Evolutionary conservation across 2,888 invertebrate genomes (phyloP).

Genomic region (Acrocera orbiculus): DNA sequence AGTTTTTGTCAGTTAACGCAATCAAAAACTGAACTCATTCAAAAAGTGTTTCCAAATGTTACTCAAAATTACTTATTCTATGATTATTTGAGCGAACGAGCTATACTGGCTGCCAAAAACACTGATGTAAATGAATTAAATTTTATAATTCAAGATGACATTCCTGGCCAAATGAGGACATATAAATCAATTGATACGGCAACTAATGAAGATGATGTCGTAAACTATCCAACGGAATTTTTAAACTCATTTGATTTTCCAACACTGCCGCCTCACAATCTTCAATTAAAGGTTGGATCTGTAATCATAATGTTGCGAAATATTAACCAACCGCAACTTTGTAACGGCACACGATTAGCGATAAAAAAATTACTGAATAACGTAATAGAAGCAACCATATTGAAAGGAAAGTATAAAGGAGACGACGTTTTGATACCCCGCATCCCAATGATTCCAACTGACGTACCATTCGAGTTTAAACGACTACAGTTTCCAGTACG

Average conservation of each 20-base stretch:
- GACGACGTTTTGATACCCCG: too few species aligned
- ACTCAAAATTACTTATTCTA: conserved; percentile 10
- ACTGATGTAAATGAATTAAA: conserved; percentile 8
- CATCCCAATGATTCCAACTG: conserved; percentile 20
- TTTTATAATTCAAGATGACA: conserved; percentile 8
- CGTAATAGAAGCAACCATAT: conserved; percentile 16
- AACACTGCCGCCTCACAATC: conserved; percentile 12
- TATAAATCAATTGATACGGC: conserved; percentile 11
- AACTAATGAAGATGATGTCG: conserved; percentile 9
- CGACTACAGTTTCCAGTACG: conserved; percentile 17
- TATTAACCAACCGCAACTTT: conserved; percentile 16
- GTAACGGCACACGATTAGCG: conserved; percentile 17
- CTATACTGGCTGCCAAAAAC: conserved; percentile 12
- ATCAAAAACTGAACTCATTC: conserved; percentile 14
- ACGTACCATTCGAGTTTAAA: conserved; percentile 17
- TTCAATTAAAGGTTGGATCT: conserved; percentile 16
- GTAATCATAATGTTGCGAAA: conserved; percentile 15
- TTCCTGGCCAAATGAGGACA: conserved; percentile 5
- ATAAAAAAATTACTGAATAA: conserved; percentile 16
- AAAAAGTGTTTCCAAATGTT: conserved; percentile 16
- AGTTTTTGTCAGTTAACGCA: conserved; percentile 12
- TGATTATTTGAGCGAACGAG: conserved; percentile 12
- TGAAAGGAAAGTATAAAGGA: conserved; percentile 9
- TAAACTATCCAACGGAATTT: conserved; percentile 13
- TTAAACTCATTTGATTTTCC: conserved; percentile 13